A percentile compares a stretch with the other conserved stretches of the same genome.
Conservation (phyloP, 2,888 invertebrate species). For the Brachypalpus laphriformis region DNA sequence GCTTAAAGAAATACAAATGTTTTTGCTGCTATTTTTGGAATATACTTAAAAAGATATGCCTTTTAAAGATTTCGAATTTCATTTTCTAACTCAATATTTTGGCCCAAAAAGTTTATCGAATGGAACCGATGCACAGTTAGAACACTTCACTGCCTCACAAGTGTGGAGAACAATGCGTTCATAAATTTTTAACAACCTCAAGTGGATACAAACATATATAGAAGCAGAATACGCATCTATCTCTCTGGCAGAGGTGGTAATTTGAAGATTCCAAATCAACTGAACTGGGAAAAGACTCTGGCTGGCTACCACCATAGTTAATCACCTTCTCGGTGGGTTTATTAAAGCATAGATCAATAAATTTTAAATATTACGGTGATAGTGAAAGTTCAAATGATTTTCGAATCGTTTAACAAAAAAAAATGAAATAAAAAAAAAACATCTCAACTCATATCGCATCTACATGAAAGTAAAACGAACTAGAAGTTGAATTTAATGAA, state of each 20-base stretch:
- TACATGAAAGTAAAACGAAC: slow-evolving; percentile 64
- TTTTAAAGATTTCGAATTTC: slow-evolving; percentile 23
- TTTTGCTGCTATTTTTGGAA: background rate
- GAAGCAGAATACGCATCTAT: background rate
- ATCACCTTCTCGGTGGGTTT: slow-evolving; percentile 11
- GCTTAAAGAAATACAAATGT: slow-evolving; percentile 15
- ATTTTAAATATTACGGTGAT: slow-evolving; percentile 66
- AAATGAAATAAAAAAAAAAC: background rate
- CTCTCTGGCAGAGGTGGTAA: background rate
- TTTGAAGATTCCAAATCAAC: background rate
- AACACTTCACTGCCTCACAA: background rate
- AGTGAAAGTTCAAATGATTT: slow-evolving; percentile 63
- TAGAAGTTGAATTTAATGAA: slow-evolving; percentile 54
- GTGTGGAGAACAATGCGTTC: slow-evolving; percentile 9
- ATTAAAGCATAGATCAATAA: slow-evolving; percentile 55
- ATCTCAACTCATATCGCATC: slow-evolving; percentile 13
- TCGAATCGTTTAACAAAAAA: slow-evolving; percentile 51
- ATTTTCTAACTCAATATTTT: slow-evolving; percentile 19
- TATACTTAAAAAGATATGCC: background rate
- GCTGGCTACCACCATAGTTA: background rate
- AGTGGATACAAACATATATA: background rate
- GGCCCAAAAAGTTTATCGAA: slow-evolving; percentile 36
- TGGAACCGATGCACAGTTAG: slow-evolving; percentile 50
- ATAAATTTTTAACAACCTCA: slow-evolving; percentile 1
- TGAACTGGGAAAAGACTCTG: slow-evolving; percentile 9